Base-by-base conservation (phyloP, 2,888 invertebrate genomes). In the Notodonta dromedarius region DNA sequence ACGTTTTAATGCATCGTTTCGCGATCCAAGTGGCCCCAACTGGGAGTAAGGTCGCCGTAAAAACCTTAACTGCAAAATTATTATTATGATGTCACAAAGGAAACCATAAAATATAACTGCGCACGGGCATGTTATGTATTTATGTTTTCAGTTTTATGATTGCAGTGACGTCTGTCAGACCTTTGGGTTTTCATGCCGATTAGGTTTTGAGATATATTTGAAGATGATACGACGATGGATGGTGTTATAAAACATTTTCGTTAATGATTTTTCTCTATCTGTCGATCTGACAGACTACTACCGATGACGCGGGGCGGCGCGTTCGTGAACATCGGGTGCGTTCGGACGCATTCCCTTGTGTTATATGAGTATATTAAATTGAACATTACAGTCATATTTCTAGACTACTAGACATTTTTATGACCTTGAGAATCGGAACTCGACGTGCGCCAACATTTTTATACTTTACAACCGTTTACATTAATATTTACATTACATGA, bases 1-100 rank as follows among this genome's bases (percentile, higher is more conserved):
- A 53, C n/a, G 35, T 35, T 32, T 53, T 16, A 53, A 7, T 35
- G 35, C 35, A 35, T 9, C 16, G 24, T 58, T 53, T 44, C 32
- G 50, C 53, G 46, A 44, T 53, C 42, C 32, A 13, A 50, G 24
- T 53, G 40, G 59, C 57, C 63, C 66, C 14, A 16, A 9, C 51
- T 56, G 4, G 40, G n/a, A 48, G 16, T 58, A 59, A 71, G 63
- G 60, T 61, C 64, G 59, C 62, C 62, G 69, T 71, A 65, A 74
- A 35, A 66, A 60, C 48, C 55, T 70, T 50, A 74, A 72, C 69
- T 62, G 69, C 70, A 61, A 73, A 74, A 76, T 78, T 72, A 78
- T 74, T 71, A 71, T 65, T 67, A 66, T 81, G 78, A 82, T 76
- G 82, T 84, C 84, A 85, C 83, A 83, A 83, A 86, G 83, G 85